phyloP scores from a whole-genome alignment of 2,113 vertebrate species.

The Aepyceros melampus region DNA sequence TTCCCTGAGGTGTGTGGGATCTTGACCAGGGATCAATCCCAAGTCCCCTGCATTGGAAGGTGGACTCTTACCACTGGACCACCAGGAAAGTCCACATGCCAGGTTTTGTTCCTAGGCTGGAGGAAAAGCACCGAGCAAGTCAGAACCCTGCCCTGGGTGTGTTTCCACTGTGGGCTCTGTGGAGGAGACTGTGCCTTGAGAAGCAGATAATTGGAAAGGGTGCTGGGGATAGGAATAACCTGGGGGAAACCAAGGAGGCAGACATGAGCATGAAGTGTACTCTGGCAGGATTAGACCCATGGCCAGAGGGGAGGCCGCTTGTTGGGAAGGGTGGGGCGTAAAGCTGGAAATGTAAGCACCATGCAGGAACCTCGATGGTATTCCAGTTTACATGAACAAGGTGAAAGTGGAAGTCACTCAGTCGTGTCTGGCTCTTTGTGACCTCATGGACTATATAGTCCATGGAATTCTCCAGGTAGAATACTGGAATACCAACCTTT shows the following conservation, averaged over 20 bases:
- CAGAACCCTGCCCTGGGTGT: neutral
- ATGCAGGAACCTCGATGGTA: neutral
- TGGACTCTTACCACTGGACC: neutral
- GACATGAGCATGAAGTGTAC: fast-evolving
- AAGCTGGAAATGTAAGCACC: neutral
- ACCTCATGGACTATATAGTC: neutral
- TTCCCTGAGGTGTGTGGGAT: neutral
- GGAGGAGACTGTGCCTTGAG: neutral
- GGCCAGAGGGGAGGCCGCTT: neutral
- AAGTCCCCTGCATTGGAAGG: neutral
- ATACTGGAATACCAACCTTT: neutral
- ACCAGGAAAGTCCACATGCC: neutral
- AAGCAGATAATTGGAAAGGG: neutral
- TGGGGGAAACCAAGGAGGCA: neutral
- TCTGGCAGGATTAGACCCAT: neutral
- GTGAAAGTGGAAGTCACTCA: neutral
- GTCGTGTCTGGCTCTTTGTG: neutral
- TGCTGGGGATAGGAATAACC: neutral
- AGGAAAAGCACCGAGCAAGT: neutral
- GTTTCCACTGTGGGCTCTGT: neutral
- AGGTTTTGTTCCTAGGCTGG: neutral
- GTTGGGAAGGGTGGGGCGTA: neutral
- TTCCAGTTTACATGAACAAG: neutral
- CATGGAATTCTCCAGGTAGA: neutral
- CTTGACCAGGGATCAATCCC: neutral